These are phyloP conservation scores for Zootermopsis nevadensis DNA, from an alignment of 2,888 invertebrate species.

Conservation along the genomic window DNA sequence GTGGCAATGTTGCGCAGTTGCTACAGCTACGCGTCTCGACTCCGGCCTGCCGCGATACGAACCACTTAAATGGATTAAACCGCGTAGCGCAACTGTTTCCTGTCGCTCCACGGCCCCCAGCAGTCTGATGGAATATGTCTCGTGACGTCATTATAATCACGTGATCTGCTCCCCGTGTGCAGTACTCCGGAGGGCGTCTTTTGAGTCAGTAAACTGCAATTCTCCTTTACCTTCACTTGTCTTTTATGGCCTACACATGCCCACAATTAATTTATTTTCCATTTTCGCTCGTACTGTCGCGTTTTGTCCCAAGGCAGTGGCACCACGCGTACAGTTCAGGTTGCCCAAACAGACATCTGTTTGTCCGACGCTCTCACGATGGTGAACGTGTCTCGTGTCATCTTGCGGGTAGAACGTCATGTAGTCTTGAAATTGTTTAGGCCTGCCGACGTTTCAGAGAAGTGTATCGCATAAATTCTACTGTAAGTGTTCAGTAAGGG, in stretches of 20 bases:
- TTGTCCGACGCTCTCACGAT: too few species aligned
- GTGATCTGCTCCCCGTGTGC: slow-evolving; percentile 12
- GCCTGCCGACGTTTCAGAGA: too few species aligned
- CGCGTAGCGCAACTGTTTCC: slow-evolving; percentile 44
- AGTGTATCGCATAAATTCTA: too few species aligned
- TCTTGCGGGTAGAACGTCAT: too few species aligned
- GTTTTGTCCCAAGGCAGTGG: too few species aligned
- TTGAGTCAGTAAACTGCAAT: background rate
- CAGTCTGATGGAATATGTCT: slow-evolving; percentile 42
- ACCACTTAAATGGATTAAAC: slow-evolving; percentile 49
- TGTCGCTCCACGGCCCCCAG: slow-evolving; percentile 33
- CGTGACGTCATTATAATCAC: slow-evolving; percentile 36
- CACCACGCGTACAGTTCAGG: too few species aligned
- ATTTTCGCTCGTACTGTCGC: too few species aligned
- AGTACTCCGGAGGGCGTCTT: background rate
- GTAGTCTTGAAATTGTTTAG: too few species aligned
- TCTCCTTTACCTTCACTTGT: background rate
- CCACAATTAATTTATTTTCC: too few species aligned
- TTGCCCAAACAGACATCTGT: too few species aligned
- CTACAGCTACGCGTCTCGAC: background rate
- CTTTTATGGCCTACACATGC: background rate
- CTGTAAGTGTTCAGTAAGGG: too few species aligned
- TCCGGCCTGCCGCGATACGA: background rate
- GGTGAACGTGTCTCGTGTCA: too few species aligned
- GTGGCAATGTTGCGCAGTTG: background rate